Percentiles rank a stretch among this genome's conserved stretches.
Evolutionary conservation across 2,113 vertebrate species (phyloP).

Genomic region (Euleptes europaea): DNA sequence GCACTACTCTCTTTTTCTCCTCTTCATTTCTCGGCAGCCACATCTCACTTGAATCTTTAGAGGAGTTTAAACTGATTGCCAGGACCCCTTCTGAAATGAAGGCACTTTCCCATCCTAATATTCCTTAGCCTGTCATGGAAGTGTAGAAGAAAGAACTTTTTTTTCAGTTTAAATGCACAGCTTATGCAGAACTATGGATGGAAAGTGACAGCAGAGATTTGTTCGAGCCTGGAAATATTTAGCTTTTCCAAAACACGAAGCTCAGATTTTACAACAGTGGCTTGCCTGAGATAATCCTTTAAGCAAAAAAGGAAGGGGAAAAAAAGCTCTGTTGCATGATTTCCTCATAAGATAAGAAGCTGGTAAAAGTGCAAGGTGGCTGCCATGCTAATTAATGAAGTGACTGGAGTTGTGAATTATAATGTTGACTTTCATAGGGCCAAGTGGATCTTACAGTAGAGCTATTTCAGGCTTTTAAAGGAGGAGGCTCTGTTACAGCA

Average conservation of each 20-base stretch:
- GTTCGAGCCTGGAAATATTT: conserved; percentile 58
- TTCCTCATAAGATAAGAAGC: conserved; percentile 42
- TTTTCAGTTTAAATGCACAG: conserved; percentile 57
- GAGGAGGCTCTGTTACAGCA: background rate
- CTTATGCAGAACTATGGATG: conserved; percentile 54
- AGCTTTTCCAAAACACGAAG: conserved; percentile 40
- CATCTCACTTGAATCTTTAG: conserved; percentile 63
- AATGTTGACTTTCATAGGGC: conserved; percentile 14
- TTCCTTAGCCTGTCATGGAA: conserved; percentile 56
- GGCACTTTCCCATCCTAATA: conserved; percentile 38
- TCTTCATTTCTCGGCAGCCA: conserved; percentile 60
- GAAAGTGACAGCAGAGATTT: conserved; percentile 60
- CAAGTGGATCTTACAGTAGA: background rate
- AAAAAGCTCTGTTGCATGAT: background rate
- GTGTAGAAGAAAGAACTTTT: conserved; percentile 56
- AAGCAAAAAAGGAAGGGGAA: background rate
- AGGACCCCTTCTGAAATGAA: conserved; percentile 53
- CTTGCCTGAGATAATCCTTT: conserved; percentile 22
- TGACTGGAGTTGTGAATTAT: conserved; percentile 17
- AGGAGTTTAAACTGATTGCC: conserved; percentile 73
- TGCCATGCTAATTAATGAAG: conserved; percentile 38
- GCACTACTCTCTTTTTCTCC: conserved; percentile 50
- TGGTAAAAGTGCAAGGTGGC: conserved; percentile 19
- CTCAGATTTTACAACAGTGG: conserved; percentile 42
- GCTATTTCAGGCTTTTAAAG: background rate